phyloP scores from a whole-genome alignment of 2,888 invertebrate genomes.

The Drosophila aldrichi region DNA sequence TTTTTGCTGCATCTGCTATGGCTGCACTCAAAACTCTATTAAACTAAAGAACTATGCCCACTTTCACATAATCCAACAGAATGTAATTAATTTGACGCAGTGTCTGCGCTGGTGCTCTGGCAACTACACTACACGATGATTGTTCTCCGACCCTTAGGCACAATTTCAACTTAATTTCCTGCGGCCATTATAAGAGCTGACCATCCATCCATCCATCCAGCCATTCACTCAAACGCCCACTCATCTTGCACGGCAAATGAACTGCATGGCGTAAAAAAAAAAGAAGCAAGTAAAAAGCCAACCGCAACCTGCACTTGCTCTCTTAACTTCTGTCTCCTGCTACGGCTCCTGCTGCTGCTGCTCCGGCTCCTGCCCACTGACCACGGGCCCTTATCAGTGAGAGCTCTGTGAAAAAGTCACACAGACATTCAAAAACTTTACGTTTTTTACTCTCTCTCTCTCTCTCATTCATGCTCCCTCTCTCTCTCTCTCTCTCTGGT shows the following conservation, averaged over 20 bases:
- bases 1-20: not conserved
- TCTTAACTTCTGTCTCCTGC: not conserved
- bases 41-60: not conserved
- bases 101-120: conserved; percentile 13
- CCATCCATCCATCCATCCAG: conserved; percentile 39
- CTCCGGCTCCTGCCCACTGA: conserved; percentile 5
- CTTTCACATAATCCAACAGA: conserved; percentile 22
- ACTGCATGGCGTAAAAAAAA: conserved; percentile 49
- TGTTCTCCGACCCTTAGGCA: conserved; percentile 35
- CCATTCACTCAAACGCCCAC: conserved; percentile 52
- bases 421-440: conserved; percentile 47
- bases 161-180: conserved; percentile 52
- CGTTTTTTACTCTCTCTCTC: conserved; percentile 6
- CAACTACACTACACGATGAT: conserved; percentile 18
- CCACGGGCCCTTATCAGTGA: conserved; percentile 22
- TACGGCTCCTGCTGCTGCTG: not conserved
- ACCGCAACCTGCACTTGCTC: conserved; percentile 55
- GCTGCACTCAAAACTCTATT: not conserved
- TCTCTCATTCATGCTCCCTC: conserved; percentile 2
- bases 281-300: conserved; percentile 21
- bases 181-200: conserved; percentile 49
- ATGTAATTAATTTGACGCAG: conserved; percentile 52
- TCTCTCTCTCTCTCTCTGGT: conserved; percentile 3
- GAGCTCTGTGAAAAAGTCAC: conserved; percentile 60
- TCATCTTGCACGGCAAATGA: conserved; percentile 67